phyloP scores from a whole-genome alignment of 2,888 invertebrate genomes.

The Clostera curtula region DNA sequence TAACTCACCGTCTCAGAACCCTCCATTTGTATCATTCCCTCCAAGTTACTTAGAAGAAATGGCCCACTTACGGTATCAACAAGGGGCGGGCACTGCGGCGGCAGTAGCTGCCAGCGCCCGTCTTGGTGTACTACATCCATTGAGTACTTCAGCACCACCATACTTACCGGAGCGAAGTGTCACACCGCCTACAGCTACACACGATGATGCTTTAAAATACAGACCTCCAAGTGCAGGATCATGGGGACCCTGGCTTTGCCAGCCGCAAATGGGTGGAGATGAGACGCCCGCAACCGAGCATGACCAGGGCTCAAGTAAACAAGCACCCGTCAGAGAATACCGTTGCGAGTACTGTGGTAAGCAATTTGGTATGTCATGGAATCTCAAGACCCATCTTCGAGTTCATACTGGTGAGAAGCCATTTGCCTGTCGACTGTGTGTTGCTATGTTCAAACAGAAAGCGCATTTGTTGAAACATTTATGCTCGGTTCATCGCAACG shows the following conservation, averaged over 20 bases:
- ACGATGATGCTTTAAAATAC: conserved; percentile 74
- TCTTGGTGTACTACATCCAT: conserved; percentile 72
- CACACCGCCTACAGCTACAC: conserved; percentile 76
- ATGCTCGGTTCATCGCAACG: conserved; percentile 91
- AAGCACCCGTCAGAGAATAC: conserved; percentile 85
- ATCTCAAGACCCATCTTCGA: conserved; percentile 90
- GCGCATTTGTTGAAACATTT: conserved; percentile 90
- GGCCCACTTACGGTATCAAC: conserved; percentile 76
- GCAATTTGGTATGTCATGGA: conserved; percentile 95
- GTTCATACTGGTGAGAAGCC: conserved; percentile 93
- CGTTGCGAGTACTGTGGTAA: conserved; percentile 93
- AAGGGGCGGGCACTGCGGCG: conserved; percentile 75
- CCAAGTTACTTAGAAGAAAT: conserved; percentile 85
- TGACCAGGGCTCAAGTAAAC: conserved; percentile 72
- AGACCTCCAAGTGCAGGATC: conserved; percentile 83
- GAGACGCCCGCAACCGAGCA: conserved; percentile 63
- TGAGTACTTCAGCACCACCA: conserved; percentile 84
- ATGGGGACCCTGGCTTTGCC: conserved; percentile 81
- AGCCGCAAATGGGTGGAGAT: conserved; percentile 76
- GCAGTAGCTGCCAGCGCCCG: conserved; percentile 73
- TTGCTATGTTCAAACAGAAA: conserved; percentile 94
- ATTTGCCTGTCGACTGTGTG: conserved; percentile 90
- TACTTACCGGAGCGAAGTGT: conserved; percentile 78
- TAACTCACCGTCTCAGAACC: conserved; percentile 90
- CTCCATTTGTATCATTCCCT: conserved; percentile 88